These are phyloP conservation scores for Gallinago undulata DNA, from an alignment of 2,113 vertebrate genomes.

Conservation along the genomic window DNA sequence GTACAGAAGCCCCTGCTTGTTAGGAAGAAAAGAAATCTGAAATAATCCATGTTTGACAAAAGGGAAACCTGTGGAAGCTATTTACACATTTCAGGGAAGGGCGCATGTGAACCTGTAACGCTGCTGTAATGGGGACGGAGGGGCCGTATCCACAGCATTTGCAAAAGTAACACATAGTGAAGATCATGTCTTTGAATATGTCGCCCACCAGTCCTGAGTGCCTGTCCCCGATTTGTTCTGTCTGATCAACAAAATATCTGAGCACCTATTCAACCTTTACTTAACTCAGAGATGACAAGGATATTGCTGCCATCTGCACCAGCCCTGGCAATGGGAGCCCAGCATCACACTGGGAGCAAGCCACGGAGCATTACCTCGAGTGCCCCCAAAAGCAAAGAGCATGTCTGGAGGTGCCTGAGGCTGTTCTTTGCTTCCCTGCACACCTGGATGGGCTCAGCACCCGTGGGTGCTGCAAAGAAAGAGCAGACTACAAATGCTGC, in stretches of 20 bases:
- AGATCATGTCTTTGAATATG: background rate
- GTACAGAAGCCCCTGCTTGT: background rate
- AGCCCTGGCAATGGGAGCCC: background rate
- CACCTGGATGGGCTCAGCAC: background rate
- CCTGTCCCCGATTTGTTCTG: background rate
- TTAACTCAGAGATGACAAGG: background rate
- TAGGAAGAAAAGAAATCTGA: background rate
- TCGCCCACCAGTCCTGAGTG: background rate
- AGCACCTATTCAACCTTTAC: background rate
- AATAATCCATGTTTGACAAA: background rate
- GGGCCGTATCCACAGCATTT: rapidly evolving
- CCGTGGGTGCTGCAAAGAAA: background rate
- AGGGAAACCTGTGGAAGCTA: background rate
- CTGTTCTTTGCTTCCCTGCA: background rate
- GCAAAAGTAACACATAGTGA: background rate
- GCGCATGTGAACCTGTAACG: rapidly evolving
- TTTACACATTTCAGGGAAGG: background rate
- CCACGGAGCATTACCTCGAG: rapidly evolving
- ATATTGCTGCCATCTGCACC: background rate
- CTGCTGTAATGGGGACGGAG: background rate
- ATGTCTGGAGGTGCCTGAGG: background rate
- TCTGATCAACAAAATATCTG: background rate
- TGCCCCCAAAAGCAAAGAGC: background rate
- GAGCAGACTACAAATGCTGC: background rate
- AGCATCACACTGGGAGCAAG: rapidly evolving